Evolutionary conservation across 2,797 vertebrate genomes (phyloP).

Genomic region (Sarcophilus harrisii): DNA sequence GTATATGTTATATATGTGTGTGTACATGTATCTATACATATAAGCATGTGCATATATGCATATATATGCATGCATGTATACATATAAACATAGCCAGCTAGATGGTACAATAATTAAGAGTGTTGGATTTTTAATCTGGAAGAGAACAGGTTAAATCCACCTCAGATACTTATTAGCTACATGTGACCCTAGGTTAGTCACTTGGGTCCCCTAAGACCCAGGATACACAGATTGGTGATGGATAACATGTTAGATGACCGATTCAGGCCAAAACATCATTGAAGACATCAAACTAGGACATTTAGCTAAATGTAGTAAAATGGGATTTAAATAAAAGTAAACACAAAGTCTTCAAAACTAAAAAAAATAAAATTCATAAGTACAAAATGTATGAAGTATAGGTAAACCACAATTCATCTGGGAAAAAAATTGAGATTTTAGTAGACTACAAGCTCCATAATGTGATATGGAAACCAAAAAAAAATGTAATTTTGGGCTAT

Average conservation of each 20-base stretch:
- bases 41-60: no score
- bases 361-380: neutral
- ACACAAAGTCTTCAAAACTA: neutral
- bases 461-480: neutral
- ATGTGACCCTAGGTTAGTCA: neutral
- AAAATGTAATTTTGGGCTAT: neutral
- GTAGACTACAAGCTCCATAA: neutral
- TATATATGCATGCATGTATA: no score
- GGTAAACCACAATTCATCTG: neutral
- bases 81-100: neutral
- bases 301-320: neutral
- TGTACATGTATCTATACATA: no score
- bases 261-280: neutral
- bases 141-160: neutral
- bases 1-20: no score
- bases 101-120: neutral
- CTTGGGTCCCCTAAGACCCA: neutral
- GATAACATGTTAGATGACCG: neutral
- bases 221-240: neutral
- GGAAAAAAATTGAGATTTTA: neutral
- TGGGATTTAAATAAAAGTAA: neutral
- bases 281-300: neutral
- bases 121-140: neutral
- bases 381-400: neutral
- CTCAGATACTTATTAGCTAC: neutral